These are phyloP conservation scores for Hemicordylus capensis DNA, from an alignment of 2,113 vertebrate species.

Conservation along the genomic window DNA sequence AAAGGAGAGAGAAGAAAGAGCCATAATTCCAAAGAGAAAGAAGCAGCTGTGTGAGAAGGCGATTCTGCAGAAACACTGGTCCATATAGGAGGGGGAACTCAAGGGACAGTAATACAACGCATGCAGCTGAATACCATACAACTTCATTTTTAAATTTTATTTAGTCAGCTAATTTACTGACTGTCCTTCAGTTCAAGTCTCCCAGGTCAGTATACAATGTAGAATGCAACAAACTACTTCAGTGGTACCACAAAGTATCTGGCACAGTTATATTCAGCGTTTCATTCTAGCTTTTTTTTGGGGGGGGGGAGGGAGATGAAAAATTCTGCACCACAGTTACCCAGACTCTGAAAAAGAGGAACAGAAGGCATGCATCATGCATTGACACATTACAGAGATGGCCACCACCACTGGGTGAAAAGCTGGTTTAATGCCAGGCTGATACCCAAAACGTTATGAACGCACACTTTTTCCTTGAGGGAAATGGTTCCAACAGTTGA, in stretches of 20 bases:
- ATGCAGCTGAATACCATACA: neutral
- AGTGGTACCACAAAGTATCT: neutral
- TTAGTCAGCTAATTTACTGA: too few species aligned
- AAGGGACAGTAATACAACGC: neutral
- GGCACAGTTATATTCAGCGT: neutral
- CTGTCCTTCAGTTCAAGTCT: too few species aligned
- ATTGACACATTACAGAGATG: neutral
- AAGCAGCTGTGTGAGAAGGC: neutral
- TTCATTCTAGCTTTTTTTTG: neutral
- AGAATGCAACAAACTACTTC: neutral
- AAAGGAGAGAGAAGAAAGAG: constrained; percentile 74
- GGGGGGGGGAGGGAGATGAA: neutral
- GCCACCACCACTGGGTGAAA: neutral
- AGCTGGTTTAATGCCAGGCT: neutral
- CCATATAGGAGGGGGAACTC: neutral
- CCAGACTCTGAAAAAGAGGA: neutral
- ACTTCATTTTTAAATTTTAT: neutral
- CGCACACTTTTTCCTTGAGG: too few species aligned
- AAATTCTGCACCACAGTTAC: neutral
- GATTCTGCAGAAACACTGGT: constrained; percentile 16
- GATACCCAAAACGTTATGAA: too few species aligned
- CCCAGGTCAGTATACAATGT: too few species aligned
- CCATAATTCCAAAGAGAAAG: constrained; percentile 61
- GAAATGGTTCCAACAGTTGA: neutral
- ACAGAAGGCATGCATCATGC: neutral